A percentile compares a stretch with the other conserved stretches of the same genome.
Evolutionary conservation across 2,797 vertebrate species (phyloP).

Genomic region (Sparus aurata): DNA sequence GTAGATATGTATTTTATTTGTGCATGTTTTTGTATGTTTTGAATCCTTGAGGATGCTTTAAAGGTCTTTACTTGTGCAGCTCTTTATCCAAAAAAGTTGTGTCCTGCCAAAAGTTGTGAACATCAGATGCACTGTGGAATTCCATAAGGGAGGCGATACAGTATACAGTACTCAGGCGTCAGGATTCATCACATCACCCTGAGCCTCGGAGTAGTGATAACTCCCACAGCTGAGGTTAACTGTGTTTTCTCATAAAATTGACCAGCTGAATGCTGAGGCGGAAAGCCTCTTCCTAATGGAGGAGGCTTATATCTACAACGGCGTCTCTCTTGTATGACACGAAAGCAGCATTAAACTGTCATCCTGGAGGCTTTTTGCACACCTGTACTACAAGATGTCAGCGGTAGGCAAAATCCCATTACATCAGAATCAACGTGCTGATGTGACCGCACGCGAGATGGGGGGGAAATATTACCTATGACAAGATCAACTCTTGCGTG

Average conservation of each 20-base stretch:
- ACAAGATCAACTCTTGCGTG: slow-evolving; percentile 69
- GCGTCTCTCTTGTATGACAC: slow-evolving; percentile 46
- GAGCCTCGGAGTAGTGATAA: slow-evolving; percentile 20
- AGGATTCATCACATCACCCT: slow-evolving; percentile 53
- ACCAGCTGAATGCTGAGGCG: slow-evolving; percentile 18
- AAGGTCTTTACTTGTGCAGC: background rate
- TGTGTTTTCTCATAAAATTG: slow-evolving; percentile 35
- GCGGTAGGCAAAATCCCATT: slow-evolving; percentile 62
- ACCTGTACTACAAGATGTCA: slow-evolving; percentile 70
- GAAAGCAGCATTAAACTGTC: slow-evolving; percentile 66
- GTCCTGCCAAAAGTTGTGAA: background rate
- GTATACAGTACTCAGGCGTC: slow-evolving; percentile 1
- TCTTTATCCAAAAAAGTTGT: slow-evolving; percentile 8
- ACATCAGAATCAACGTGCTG: slow-evolving; percentile 61
- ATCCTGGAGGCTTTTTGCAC: slow-evolving; percentile 66
- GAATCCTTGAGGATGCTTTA: slow-evolving; percentile 3
- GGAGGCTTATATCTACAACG: slow-evolving; percentile 10
- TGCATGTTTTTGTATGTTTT: background rate
- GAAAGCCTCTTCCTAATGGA: slow-evolving; percentile 16
- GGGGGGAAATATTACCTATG: slow-evolving; percentile 65
- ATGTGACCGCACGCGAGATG: slow-evolving; percentile 51
- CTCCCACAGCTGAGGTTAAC: slow-evolving; percentile 32
- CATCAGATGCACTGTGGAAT: background rate
- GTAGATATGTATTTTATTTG: background rate
- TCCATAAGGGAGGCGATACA: too few relatives aligned